Evolutionary conservation across 2,888 invertebrate species (phyloP).

Genomic region (Muschampia plurimacula): DNA sequence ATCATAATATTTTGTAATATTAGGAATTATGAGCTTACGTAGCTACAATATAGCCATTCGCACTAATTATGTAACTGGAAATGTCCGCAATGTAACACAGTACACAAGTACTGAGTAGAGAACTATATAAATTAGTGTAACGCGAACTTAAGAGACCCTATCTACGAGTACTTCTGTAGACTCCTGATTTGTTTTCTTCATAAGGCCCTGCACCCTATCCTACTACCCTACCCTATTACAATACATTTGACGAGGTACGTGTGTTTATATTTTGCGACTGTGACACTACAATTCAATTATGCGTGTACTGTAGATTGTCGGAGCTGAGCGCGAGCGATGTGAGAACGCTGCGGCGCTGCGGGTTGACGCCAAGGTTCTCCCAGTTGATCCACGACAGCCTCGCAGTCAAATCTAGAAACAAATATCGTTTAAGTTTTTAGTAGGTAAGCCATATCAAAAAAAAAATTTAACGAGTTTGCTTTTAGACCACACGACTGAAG

Average conservation of each 20-base stretch:
- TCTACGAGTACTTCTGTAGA: too few relatives aligned
- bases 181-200: background rate
- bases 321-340: constrained; percentile 93
- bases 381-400: constrained; percentile 99
- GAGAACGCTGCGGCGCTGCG: constrained; percentile 92
- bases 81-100: too few relatives aligned
- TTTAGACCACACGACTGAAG: too few relatives aligned
- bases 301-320: constrained; percentile 85
- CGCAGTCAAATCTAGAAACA: constrained; percentile 94
- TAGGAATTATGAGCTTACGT: too few relatives aligned
- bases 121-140: too few relatives aligned
- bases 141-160: too few relatives aligned
- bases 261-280: background rate
- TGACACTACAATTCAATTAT: constrained; percentile 58
- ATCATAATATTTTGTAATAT: too few relatives aligned
- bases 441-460: too few relatives aligned
- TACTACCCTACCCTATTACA: background rate
- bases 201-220: background rate
- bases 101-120: too few relatives aligned
- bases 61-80: too few relatives aligned
- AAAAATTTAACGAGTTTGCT: too few relatives aligned
- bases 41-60: too few relatives aligned
- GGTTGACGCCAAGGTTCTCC: constrained; percentile 98
- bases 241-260: background rate
- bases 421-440: background rate